Percentiles rank a stretch among this genome's conserved stretches.
These are phyloP conservation scores for Sylvia atricapilla DNA, from an alignment of 2,113 vertebrate species.

Conservation along the genomic window DNA sequence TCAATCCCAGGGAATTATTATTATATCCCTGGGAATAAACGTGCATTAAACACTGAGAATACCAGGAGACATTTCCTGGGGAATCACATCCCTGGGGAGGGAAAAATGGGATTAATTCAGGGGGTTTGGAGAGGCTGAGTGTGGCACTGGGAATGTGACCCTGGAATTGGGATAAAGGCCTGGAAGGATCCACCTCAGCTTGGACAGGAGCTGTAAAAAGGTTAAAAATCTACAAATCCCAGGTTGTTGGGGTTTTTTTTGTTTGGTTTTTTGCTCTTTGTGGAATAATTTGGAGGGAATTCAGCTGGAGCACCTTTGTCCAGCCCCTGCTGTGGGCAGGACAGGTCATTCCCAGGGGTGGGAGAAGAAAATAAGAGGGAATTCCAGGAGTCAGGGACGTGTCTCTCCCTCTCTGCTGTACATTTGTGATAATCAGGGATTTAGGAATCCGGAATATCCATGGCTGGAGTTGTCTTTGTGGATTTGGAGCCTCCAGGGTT, in stretches of 20 bases:
- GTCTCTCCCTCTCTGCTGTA: background rate
- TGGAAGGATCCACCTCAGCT: background rate
- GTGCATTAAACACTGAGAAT: rapidly evolving
- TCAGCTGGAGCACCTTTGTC: background rate
- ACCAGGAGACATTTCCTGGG: rapidly evolving
- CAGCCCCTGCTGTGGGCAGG: background rate
- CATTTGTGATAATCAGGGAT: background rate
- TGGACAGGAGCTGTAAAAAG: rapidly evolving
- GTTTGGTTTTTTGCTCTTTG: background rate
- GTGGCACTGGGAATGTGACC: rapidly evolving
- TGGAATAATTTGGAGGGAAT: background rate
- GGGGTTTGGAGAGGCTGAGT: background rate
- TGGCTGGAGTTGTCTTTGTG: background rate
- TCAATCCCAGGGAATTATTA: background rate
- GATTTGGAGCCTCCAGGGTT: background rate
- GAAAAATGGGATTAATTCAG: background rate
- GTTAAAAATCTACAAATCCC: no score
- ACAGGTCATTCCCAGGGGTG: background rate
- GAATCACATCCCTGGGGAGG: background rate
- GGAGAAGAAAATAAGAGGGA: background rate
- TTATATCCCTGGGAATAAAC: no score
- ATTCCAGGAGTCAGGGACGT: background rate
- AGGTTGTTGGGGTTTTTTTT: no score
- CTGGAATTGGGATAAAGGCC: background rate
- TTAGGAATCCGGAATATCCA: background rate